Base-by-base conservation (phyloP, 2,113 vertebrate genomes). In the Semnopithecus entellus region DNA sequence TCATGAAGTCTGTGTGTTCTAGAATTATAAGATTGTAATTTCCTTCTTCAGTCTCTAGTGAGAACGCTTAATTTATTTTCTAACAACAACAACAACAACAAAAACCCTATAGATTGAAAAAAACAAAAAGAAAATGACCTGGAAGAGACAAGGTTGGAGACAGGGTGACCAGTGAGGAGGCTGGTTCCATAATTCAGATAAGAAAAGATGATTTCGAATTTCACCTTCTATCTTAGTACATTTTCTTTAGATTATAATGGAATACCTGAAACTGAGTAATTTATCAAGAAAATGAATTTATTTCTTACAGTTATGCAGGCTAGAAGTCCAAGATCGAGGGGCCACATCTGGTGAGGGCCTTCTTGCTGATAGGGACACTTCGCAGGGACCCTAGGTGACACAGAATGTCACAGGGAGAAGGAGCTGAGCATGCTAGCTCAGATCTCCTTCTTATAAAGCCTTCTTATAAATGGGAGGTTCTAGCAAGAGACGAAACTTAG, bases 41-140 rank as follows among this genome's bases (percentile, higher is more conserved):
- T 88, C 16, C 27, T 90, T 95, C 45, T 93, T 43, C 20, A 40
- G 68, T 91, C 3, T 35, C n/a, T 70, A 30, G 4, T 81, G 50
- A 76, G 72, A 66, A 91, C 12, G 14, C 22, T 87, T 92, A 55
- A 82, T 90, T 81, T 79, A 32, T 91, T 94, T 94, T 79, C 85
- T 96, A 95, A 94, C 48, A 50, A 50, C 48, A 50, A 50, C 48
- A 50, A 50, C 3, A 50, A 50, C 0, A 43, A 43, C 93, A 94
- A 97, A 40, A 61, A 80, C 4, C 43, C 43, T 70, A 18, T 1
- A 84, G 30, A 78, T 86, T 12, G 30, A 64, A 30, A 64, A 30
- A 61, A 61, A 61, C 27, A 64, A 64, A 30, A 6, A 48, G 61
- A 88, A 90, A 75, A 59, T 14, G 45, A 83, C 27, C 43, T 20